A percentile compares a stretch with the other conserved stretches of the same genome.
These are phyloP conservation scores for Andinoacara biseriatus DNA, from an alignment of 2,113 vertebrate genomes.

Conservation along the genomic window DNA sequence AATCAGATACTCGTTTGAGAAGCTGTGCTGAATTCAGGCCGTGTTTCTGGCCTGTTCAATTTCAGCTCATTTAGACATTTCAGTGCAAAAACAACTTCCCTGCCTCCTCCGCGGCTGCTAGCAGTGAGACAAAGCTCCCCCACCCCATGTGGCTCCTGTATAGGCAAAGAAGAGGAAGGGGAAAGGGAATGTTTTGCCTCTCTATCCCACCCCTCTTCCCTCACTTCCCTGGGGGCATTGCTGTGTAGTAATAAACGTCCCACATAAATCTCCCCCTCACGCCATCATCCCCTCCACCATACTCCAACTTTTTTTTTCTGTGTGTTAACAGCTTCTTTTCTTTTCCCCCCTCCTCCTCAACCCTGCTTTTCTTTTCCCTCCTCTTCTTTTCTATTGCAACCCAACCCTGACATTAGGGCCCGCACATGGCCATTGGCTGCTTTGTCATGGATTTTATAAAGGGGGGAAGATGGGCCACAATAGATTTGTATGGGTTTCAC, in stretches of 20 bases:
- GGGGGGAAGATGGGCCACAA: slow-evolving; percentile 32
- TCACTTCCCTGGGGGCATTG: slow-evolving; percentile 69
- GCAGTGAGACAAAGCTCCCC: slow-evolving; percentile 51
- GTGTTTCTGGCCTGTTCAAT: background rate
- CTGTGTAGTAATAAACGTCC: slow-evolving; percentile 79
- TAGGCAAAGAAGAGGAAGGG: slow-evolving; percentile 60
- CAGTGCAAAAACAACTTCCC: slow-evolving; percentile 37
- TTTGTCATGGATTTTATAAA: slow-evolving; percentile 55
- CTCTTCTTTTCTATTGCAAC: slow-evolving; percentile 57
- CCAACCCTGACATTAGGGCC: slow-evolving; percentile 71
- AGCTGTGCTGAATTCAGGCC: background rate
- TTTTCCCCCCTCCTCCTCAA: background rate
- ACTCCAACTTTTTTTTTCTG: slow-evolving; percentile 50
- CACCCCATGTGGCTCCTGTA: slow-evolving; percentile 62
- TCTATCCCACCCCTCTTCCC: slow-evolving; percentile 46
- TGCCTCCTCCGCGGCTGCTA: slow-evolving; percentile 15
- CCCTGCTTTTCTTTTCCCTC: slow-evolving; percentile 16
- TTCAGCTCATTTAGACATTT: slow-evolving; percentile 25
- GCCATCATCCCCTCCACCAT: slow-evolving; percentile 64
- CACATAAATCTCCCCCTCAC: slow-evolving; percentile 77
- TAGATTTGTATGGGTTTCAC: slow-evolving; percentile 66
- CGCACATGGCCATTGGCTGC: slow-evolving; percentile 69
- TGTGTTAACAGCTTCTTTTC: slow-evolving; percentile 53
- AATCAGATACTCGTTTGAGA: background rate
- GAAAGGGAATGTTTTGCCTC: slow-evolving; percentile 73